A percentile compares a stretch with the other conserved stretches of the same genome.
These are phyloP conservation scores for Drepana falcataria DNA, from an alignment of 2,888 invertebrate genomes.

Conservation along the genomic window DNA sequence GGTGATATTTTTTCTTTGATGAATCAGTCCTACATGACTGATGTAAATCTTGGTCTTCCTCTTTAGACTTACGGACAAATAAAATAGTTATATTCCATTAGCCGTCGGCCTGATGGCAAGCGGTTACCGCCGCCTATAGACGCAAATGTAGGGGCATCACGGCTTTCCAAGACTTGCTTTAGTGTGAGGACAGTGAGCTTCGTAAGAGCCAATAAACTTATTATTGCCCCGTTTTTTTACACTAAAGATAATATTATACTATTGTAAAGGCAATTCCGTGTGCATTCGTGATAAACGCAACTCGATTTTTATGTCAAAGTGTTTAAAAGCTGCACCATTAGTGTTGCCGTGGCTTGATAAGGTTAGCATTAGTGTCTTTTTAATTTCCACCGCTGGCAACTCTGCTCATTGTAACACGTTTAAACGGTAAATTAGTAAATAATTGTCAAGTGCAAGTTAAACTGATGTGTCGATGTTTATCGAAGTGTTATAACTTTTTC, in stretches of 20 bases:
- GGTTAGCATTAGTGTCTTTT: conserved; percentile 38
- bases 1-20: no score
- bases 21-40: no score
- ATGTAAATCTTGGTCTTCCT: no score
- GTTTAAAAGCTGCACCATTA: conserved; percentile 56
- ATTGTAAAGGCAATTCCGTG: conserved; percentile 65
- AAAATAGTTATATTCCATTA: no score
- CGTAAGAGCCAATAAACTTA: conserved; percentile 55
- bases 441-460: conserved; percentile 38
- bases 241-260: conserved; percentile 64
- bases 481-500: conserved; percentile 28
- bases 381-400: conserved; percentile 45
- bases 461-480: conserved; percentile 29
- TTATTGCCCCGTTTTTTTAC: conserved; percentile 66
- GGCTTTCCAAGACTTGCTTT: conserved; percentile 43
- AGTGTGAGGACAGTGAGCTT: conserved; percentile 45
- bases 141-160: no score
- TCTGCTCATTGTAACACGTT: conserved; percentile 24
- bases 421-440: conserved; percentile 34
- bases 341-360: conserved; percentile 50
- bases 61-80: no score
- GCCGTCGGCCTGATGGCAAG: no score
- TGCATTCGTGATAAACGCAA: conserved; percentile 61
- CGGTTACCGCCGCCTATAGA: no score
- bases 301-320: conserved; percentile 64